These are phyloP conservation scores for Halocaridina rubra DNA, from an alignment of 2,888 invertebrate genomes.

Conservation along the genomic window DNA sequence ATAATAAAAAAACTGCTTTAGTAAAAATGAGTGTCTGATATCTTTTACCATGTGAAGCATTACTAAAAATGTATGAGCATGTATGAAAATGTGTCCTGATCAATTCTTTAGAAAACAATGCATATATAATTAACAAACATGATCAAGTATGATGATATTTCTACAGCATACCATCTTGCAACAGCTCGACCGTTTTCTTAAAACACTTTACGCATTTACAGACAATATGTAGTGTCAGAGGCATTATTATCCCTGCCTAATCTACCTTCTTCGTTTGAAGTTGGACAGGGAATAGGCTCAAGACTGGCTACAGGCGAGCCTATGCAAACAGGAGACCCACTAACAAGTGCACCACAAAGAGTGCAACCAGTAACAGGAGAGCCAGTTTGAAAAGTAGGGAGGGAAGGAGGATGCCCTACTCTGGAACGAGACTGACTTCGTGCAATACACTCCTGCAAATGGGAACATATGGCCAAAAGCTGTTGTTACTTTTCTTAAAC, in stretches of 20 bases:
- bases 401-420: constrained; percentile 32
- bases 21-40: too few relatives aligned
- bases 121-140: too few relatives aligned
- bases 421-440: constrained; percentile 40
- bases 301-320: constrained; percentile 24
- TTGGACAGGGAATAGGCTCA: constrained; percentile 33
- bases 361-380: constrained; percentile 37
- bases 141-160: too few relatives aligned
- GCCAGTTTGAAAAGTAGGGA: constrained; percentile 37
- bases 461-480: not conserved
- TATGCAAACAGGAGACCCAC: constrained; percentile 2
- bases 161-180: too few relatives aligned
- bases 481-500: not conserved
- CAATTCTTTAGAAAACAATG: too few relatives aligned
- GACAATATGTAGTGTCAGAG: too few relatives aligned
- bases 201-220: too few relatives aligned
- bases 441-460: constrained; percentile 48
- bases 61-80: too few relatives aligned
- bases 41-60: too few relatives aligned
- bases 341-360: constrained; percentile 20
- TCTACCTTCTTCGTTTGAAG: constrained; percentile 42
- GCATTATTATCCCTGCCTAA: constrained; percentile 28
- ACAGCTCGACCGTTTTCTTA: too few relatives aligned
- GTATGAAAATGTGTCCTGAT: too few relatives aligned
- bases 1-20: too few relatives aligned